phyloP scores from a whole-genome alignment of 1,140 invertebrate genomes.

The Drosophila pandora region DNA sequence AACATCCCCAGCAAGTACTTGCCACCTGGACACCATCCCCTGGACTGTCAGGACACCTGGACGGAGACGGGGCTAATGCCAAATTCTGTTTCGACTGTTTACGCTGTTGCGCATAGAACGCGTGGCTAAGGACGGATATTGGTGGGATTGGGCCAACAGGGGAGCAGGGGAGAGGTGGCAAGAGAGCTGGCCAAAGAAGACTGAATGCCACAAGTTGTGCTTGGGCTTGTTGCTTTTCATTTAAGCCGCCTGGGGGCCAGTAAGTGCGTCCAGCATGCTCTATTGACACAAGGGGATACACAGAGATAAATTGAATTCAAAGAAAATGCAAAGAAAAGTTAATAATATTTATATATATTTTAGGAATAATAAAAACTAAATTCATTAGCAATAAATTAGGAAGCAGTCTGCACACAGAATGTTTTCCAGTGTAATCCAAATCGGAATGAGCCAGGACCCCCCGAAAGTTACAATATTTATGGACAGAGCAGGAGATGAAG shows the following conservation, averaged over 20 bases:
- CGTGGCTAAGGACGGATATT: constrained; percentile 17
- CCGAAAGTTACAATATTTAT: constrained; percentile 40
- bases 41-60: constrained; percentile 9
- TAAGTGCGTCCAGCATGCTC: constrained; percentile 45
- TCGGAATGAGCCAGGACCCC: neutral
- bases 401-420: too few species aligned
- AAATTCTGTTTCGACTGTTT: constrained; percentile 69
- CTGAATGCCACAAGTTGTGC: constrained; percentile 52
- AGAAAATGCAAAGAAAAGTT: too few species aligned
- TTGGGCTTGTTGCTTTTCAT: constrained; percentile 59
- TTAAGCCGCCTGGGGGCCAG: constrained; percentile 54
- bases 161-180: neutral
- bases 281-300: constrained; percentile 28
- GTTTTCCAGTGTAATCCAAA: neutral
- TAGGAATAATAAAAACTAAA: too few species aligned
- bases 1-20: constrained; percentile 61
- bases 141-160: constrained; percentile 1
- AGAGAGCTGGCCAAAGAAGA: neutral
- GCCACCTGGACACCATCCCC: constrained; percentile 15
- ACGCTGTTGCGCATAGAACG: constrained; percentile 62
- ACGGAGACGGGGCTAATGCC: constrained; percentile 48
- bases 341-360: too few species aligned
- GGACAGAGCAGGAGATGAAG: constrained; percentile 25
- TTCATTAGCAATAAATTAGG: too few species aligned
- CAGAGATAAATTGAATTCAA: neutral